Evolutionary conservation across 2,797 vertebrate species (phyloP).

Genomic region (Eulemur rubriventer): DNA sequence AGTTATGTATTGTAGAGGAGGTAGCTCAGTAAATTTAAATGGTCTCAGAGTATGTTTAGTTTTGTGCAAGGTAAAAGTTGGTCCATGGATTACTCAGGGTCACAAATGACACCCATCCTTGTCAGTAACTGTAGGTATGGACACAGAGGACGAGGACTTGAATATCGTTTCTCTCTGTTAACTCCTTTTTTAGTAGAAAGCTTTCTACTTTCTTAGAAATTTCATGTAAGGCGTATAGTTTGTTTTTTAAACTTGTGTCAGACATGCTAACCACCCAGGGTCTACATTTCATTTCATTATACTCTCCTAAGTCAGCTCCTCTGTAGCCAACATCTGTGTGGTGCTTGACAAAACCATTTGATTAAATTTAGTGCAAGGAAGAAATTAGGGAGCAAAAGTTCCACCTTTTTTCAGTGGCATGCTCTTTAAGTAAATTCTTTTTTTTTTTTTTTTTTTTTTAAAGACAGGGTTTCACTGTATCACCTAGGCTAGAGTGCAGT

Average conservation of each 20-base stretch:
- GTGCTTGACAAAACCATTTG: not conserved
- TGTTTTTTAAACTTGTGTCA: not conserved
- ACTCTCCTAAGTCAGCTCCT: too few relatives aligned
- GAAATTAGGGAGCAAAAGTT: not conserved
- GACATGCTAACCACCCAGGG: not conserved
- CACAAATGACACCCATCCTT: not conserved
- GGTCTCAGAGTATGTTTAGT: not conserved
- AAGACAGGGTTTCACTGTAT: not conserved
- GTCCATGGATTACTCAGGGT: not conserved
- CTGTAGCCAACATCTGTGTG: rapidly evolving
- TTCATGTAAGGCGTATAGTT: not conserved
- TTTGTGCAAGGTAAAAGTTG: not conserved
- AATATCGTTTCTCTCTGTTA: not conserved
- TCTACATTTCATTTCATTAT: not conserved
- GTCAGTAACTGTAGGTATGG: not conserved
- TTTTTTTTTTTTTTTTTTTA: not conserved
- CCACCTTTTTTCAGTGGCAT: not conserved
- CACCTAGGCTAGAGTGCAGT: not conserved
- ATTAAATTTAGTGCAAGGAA: not conserved
- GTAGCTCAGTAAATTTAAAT: not conserved
- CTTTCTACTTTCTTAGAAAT: not conserved
- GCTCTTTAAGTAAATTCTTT: not conserved
- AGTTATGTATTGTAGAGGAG: not conserved
- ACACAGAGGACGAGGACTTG: rapidly evolving
- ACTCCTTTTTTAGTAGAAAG: not conserved